These are phyloP conservation scores for Hassar affinis DNA, from an alignment of 2,113 vertebrate genomes.

Conservation along the genomic window DNA sequence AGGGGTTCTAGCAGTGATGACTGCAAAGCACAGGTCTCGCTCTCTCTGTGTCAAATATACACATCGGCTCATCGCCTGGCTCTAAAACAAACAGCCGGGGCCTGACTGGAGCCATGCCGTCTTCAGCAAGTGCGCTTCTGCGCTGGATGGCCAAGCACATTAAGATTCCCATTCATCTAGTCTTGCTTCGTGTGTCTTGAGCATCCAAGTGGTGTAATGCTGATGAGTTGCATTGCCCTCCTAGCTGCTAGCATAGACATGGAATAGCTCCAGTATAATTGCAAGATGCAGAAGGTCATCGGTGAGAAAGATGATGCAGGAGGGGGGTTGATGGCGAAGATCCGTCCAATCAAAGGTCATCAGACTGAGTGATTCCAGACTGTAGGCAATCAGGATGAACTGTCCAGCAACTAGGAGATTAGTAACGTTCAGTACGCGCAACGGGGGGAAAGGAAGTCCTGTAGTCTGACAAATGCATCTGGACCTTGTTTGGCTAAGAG, in stretches of 20 bases:
- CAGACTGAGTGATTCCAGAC: constrained; percentile 44
- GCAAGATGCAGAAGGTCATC: neutral
- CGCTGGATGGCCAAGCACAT: neutral
- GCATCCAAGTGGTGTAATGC: neutral
- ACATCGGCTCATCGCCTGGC: neutral
- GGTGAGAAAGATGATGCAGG: neutral
- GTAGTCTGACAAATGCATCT: constrained; percentile 24
- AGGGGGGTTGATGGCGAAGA: constrained; percentile 4
- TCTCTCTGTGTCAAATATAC: constrained; percentile 50
- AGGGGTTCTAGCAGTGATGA: constrained; percentile 35
- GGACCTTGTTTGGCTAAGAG: constrained; percentile 25
- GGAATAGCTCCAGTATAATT: neutral
- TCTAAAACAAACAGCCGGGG: neutral
- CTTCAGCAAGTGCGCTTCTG: neutral
- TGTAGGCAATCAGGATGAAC: neutral
- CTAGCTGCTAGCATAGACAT: neutral
- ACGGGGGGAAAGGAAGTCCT: neutral
- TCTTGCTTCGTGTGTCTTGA: neutral
- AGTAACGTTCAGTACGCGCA: neutral
- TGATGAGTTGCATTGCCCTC: neutral
- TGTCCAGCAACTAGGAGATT: constrained; percentile 17
- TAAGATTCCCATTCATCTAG: constrained; percentile 18
- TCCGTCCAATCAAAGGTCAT: constrained; percentile 35
- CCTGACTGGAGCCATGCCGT: neutral
- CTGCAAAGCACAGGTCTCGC: constrained; percentile 42